Conservation (phyloP, 2,113 vertebrate species). For the Pseudorectes ferrugineus region DNA sequence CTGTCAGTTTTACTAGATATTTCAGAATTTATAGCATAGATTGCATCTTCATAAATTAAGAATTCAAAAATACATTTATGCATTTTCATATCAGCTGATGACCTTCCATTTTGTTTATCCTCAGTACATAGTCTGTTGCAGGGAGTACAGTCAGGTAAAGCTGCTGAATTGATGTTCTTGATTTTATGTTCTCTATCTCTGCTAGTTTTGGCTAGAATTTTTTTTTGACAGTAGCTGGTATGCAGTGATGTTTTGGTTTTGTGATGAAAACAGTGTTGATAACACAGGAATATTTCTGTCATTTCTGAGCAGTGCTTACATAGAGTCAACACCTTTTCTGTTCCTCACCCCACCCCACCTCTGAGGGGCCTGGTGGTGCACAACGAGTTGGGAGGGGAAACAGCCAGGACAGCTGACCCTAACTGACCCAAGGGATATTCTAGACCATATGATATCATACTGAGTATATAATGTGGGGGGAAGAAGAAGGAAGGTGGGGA, state of each 20-base stretch:
- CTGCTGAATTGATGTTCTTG: background rate
- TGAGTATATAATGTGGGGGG: too few relatives aligned
- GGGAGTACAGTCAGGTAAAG: background rate
- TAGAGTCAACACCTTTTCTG: background rate
- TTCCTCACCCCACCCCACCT: background rate
- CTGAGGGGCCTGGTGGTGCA: background rate
- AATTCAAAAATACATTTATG: background rate
- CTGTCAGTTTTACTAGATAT: background rate
- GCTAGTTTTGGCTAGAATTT: background rate
- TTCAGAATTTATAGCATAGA: background rate
- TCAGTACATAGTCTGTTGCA: background rate
- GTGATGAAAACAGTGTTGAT: background rate
- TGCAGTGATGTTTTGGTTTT: background rate
- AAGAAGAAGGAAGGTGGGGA: background rate
- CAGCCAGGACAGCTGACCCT: background rate
- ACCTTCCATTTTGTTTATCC: background rate
- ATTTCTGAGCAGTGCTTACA: background rate
- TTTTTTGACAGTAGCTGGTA: background rate
- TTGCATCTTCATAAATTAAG: background rate
- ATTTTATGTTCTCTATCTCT: background rate
- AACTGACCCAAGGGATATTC: background rate
- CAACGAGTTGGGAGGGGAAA: fast-evolving
- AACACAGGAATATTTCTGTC: background rate
- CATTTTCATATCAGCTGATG: background rate
- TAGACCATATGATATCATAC: background rate